These are phyloP conservation scores for Probosciger aterrimus DNA, from an alignment of 2,113 vertebrate genomes.

Conservation along the genomic window DNA sequence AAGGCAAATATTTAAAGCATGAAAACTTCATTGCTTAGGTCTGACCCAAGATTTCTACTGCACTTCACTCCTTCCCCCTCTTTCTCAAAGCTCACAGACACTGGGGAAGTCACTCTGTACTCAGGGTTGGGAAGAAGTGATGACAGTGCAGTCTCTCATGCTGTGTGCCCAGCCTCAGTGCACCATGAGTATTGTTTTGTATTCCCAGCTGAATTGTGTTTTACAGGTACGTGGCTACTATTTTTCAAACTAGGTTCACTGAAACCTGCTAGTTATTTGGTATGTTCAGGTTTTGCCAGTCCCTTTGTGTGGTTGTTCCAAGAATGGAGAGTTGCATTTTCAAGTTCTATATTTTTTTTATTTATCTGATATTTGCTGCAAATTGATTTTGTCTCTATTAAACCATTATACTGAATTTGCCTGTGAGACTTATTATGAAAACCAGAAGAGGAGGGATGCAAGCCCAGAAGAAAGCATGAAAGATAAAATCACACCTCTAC, in stretches of 20 bases:
- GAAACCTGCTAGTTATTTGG: neutral
- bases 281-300: neutral
- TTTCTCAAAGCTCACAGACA: neutral
- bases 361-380: neutral
- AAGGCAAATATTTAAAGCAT: neutral
- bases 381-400: neutral
- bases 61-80: neutral
- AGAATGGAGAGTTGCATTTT: neutral
- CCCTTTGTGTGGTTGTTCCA: neutral
- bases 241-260: neutral
- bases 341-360: neutral
- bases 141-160: neutral
- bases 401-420: neutral
- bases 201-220: neutral
- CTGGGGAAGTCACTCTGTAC: neutral
- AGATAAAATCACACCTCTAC: neutral
- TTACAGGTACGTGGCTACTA: neutral
- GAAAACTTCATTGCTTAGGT: neutral
- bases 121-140: rapidly evolving
- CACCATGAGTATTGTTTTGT: neutral
- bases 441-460: neutral
- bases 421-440: neutral
- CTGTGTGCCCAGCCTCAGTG: neutral
- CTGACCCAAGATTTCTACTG: neutral
- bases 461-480: neutral